Conservation (phyloP, 35 echinoderm and acorn worm species). For the Patiria miniata region DNA sequence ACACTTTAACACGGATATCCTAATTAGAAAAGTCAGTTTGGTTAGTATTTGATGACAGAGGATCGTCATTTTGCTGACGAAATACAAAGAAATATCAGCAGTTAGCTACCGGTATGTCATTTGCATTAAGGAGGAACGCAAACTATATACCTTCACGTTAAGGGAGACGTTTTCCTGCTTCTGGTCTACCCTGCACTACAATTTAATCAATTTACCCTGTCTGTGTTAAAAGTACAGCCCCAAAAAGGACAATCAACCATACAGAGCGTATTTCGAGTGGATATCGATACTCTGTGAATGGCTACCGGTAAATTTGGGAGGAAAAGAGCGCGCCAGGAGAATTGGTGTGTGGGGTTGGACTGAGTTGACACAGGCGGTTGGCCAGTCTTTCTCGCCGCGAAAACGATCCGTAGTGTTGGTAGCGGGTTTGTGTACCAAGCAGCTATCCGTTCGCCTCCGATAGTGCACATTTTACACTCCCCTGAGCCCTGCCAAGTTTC, state of each 20-base stretch:
- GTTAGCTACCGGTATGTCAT: too few relatives aligned
- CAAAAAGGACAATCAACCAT: conserved; percentile 23
- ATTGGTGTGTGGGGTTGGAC: not conserved
- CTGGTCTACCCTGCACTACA: too few relatives aligned
- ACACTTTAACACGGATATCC: too few relatives aligned
- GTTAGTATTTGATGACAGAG: too few relatives aligned
- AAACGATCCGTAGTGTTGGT: conserved; percentile 24
- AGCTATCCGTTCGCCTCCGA: conserved; percentile 5
- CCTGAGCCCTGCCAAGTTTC: conserved; percentile 11
- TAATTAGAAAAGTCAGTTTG: too few relatives aligned
- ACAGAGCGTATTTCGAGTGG: not conserved
- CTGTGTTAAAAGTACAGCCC: not conserved
- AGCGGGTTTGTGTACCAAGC: conserved; percentile 10
- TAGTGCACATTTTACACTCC: conserved; percentile 1
- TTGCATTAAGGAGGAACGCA: too few relatives aligned
- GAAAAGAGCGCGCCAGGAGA: conserved; percentile 14
- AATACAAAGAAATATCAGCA: too few relatives aligned
- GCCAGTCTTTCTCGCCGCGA: conserved; percentile 8
- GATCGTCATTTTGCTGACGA: too few relatives aligned
- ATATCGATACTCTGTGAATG: conserved; percentile 2
- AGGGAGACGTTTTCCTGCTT: too few relatives aligned
- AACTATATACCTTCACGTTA: too few relatives aligned
- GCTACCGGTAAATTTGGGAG: not conserved
- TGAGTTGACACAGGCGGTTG: not conserved
- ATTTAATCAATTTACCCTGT: conserved; percentile 8